phyloP scores from a whole-genome alignment of 1,140 invertebrate species.

The Temnothorax longispinosus region DNA sequence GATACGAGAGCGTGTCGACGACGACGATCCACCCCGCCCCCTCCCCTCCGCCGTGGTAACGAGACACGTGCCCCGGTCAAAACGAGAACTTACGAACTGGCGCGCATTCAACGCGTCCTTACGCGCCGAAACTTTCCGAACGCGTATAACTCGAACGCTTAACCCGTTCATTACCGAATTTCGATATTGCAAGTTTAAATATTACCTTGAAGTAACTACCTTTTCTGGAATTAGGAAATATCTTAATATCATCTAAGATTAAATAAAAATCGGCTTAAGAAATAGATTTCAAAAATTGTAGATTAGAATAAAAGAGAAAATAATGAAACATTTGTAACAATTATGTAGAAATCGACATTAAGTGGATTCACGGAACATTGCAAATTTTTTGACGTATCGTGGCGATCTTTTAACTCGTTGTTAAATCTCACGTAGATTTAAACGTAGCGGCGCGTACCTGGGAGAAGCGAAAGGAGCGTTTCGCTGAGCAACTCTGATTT shows the following conservation, averaged over 20 bases:
- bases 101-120: conserved; percentile 44
- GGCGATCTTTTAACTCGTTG: background rate
- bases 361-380: background rate
- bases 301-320: background rate
- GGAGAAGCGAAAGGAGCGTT: background rate
- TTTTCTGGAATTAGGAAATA: background rate
- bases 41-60: background rate
- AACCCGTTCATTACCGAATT: conserved; percentile 3
- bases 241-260: background rate
- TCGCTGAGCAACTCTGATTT: conserved; percentile 22
- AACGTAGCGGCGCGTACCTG: background rate
- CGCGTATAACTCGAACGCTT: conserved; percentile 9
- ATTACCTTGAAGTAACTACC: background rate
- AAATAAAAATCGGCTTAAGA: background rate
- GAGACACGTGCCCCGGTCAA: conserved; percentile 39
- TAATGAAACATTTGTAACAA: background rate
- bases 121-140: conserved; percentile 36
- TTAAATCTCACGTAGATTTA: background rate
- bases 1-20: conserved; percentile 18
- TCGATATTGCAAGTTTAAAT: background rate
- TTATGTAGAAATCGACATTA: background rate
- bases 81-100: conserved; percentile 33
- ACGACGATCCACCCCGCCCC: background rate
- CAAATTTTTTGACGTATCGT: background rate
- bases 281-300: background rate